A percentile compares a stretch with the other conserved stretches of the same genome.
These are phyloP conservation scores for Myopa testacea DNA, from an alignment of 2,888 invertebrate species.

Conservation along the genomic window DNA sequence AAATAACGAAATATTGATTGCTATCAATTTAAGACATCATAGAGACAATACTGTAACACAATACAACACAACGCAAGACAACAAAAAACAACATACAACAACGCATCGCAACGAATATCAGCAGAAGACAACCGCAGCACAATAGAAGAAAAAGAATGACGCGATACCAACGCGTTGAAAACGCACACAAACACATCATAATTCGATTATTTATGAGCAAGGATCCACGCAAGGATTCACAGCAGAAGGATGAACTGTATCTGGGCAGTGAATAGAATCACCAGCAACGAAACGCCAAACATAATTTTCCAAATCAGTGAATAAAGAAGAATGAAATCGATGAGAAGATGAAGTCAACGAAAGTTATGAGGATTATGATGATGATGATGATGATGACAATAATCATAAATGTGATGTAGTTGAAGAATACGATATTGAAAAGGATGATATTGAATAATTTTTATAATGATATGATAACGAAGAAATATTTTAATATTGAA, in stretches of 20 bases:
- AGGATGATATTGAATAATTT: too few relatives aligned
- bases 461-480: neutral
- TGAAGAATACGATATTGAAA: neutral
- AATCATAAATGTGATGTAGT: neutral
- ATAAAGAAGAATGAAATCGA: slow-evolving; percentile 52
- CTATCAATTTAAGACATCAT: too few relatives aligned
- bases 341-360: neutral
- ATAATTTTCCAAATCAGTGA: slow-evolving; percentile 67
- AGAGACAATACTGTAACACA: too few relatives aligned
- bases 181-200: slow-evolving; percentile 26
- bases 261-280: neutral
- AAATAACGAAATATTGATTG: too few relatives aligned
- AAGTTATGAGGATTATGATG: neutral
- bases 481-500: too few relatives aligned
- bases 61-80: too few relatives aligned
- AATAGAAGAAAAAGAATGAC: too few relatives aligned
- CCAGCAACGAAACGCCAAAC: slow-evolving; percentile 54
- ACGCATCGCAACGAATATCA: too few relatives aligned
- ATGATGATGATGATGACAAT: neutral
- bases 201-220: slow-evolving; percentile 28
- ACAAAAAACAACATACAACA: too few relatives aligned
- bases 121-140: slow-evolving; percentile 47
- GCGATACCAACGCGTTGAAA: too few relatives aligned
- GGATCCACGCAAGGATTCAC: neutral
- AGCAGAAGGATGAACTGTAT: neutral